Evolutionary conservation across 2,888 invertebrate species (phyloP), one percentile per base, ranked within the genome.

Genomic region (Orthosia gracilis): DNA sequence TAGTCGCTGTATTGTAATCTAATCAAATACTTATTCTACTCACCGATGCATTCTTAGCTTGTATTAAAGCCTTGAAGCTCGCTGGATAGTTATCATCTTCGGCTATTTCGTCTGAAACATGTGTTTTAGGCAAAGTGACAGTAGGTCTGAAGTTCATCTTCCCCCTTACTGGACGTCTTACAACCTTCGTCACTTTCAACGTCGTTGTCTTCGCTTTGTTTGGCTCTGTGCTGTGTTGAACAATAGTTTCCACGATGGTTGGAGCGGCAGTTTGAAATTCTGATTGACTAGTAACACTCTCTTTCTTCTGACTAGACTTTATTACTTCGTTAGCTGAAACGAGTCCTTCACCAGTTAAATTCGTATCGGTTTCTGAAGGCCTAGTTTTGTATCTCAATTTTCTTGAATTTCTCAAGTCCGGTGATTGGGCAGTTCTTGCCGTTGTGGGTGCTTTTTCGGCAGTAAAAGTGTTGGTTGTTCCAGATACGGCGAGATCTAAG

Each of bases 1-100:
- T n/a, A n/a, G 40, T 40, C 69, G 57, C 23, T 17, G n/a, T 1
- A 40, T 26, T 73, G 1, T 15, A 26, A 26, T 45, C 15, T 18
- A 26, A 26, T 9, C 47, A 26, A 52, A 72, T 26, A 64, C 18
- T 17, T 65, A 69, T 63, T 66, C 40, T 31, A 76, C 96, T 93
- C 90, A 96, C 96, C 91, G 95, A 93, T 87, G 94, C 94, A 93
- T 95, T 96, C 93, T 97, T 97, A 67, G 97, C 96, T 92, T 97
- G 97, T 65, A 97, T 93, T 69, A 97, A 91, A n/a, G 97, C 97
- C 89, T 97, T 97, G 89, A 97, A 97, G 88, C 97, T 97, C 87
- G 97, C 97, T 23, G 97, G 97, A 91, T 97, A 97, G 87, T 97
- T 97, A 88, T 97, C 97, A 83, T 97, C 97, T 80, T 97, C 97